Evolutionary conservation across 2,797 vertebrate species (phyloP).

Genomic region (Mormyrus proboscirostris): DNA sequence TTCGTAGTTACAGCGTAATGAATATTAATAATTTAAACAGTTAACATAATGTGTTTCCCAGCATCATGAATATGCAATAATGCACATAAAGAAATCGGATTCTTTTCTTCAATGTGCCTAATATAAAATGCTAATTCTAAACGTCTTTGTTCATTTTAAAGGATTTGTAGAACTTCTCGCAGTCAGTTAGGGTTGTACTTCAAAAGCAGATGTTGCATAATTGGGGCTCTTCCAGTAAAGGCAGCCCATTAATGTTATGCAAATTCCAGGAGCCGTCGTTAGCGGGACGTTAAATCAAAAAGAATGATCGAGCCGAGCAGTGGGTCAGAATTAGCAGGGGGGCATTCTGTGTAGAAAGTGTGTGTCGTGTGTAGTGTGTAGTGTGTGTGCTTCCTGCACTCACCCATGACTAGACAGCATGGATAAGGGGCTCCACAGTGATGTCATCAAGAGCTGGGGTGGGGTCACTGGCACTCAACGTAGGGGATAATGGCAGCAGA

Average conservation of each 20-base stretch:
- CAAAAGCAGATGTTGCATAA: slow-evolving; percentile 24
- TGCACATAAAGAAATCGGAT: slow-evolving; percentile 43
- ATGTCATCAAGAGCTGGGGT: not conserved
- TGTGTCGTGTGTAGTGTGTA: not conserved
- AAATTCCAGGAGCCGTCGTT: slow-evolving; percentile 6
- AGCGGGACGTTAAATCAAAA: not conserved
- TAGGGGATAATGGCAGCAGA: slow-evolving; percentile 35
- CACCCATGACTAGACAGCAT: not conserved
- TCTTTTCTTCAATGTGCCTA: slow-evolving; percentile 42
- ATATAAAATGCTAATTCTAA: slow-evolving; percentile 26
- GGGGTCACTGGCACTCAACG: not conserved
- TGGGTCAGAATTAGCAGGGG: not conserved
- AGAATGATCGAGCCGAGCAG: not conserved
- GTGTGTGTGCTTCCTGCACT: not conserved
- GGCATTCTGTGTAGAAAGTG: not conserved
- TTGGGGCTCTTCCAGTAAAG: slow-evolving; percentile 11
- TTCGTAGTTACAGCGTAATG: slow-evolving; percentile 58
- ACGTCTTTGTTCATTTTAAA: slow-evolving; percentile 22
- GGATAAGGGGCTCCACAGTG: not conserved
- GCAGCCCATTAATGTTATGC: slow-evolving; percentile 19
- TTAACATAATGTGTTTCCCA: slow-evolving; percentile 55
- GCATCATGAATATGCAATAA: slow-evolving; percentile 66
- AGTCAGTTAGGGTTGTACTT: slow-evolving; percentile 12
- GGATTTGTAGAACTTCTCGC: slow-evolving; percentile 19
- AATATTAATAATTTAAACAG: slow-evolving; percentile 67